phyloP scores from a whole-genome alignment of 1,140 invertebrate genomes.

The Hycleus cichorii region DNA sequence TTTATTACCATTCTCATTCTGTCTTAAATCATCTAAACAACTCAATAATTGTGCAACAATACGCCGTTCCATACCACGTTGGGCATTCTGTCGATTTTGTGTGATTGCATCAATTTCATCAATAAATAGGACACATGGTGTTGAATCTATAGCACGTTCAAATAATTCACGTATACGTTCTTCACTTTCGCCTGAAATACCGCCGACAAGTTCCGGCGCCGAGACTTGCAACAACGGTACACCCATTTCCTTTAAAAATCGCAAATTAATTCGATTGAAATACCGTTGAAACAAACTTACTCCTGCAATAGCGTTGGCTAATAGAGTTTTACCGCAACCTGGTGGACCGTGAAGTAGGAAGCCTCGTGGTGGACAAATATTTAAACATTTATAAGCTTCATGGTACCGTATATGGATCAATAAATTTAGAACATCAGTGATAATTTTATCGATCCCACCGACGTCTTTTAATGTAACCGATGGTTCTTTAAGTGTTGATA shows the following conservation, averaged over 20 bases:
- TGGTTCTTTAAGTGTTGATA: slow-evolving; percentile 15
- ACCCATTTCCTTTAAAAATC: slow-evolving; percentile 47
- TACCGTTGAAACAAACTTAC: slow-evolving; percentile 45
- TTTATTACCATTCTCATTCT: slow-evolving; percentile 54
- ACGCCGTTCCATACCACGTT: slow-evolving; percentile 90
- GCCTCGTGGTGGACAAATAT: slow-evolving; percentile 73
- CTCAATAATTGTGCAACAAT: slow-evolving; percentile 89
- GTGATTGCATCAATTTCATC: slow-evolving; percentile 92
- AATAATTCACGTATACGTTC: slow-evolving; percentile 86
- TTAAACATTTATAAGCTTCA: slow-evolving; percentile 70
- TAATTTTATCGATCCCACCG: slow-evolving; percentile 62
- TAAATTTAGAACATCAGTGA: slow-evolving; percentile 73
- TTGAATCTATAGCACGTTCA: slow-evolving; percentile 64
- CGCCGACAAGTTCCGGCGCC: slow-evolving; percentile 87
- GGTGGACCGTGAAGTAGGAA: slow-evolving; percentile 86
- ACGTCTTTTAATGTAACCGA: slow-evolving; percentile 47
- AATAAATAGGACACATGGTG: slow-evolving; percentile 86
- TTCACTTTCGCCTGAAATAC: slow-evolving; percentile 93
- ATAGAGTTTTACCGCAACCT: slow-evolving; percentile 86
- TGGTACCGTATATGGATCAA: slow-evolving; percentile 78
- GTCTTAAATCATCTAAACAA: slow-evolving; percentile 71
- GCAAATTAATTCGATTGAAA: background rate
- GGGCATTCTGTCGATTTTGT: slow-evolving; percentile 76
- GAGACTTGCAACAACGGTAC: slow-evolving; percentile 79
- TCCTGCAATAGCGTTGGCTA: slow-evolving; percentile 89